Evolutionary conservation across 2,113 vertebrate species (phyloP).

Genomic region (Labeo catla): DNA sequence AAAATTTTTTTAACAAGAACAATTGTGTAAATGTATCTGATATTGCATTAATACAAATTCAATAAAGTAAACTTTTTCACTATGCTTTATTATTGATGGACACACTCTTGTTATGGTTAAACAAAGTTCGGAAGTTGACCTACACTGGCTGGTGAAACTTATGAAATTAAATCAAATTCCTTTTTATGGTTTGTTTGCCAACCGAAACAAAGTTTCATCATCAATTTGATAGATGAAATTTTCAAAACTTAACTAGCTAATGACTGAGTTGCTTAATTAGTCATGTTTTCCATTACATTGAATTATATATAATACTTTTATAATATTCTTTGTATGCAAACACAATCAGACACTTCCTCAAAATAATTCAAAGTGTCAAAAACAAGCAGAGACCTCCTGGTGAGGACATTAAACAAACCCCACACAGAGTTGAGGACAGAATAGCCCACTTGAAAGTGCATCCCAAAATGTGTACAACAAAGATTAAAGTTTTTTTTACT

Average conservation of each 20-base stretch:
- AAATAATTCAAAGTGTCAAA: background rate
- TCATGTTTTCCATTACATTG: background rate
- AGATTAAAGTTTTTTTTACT: background rate
- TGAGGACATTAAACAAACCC: background rate
- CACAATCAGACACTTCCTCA: conserved; percentile 15
- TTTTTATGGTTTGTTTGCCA: background rate
- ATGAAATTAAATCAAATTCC: background rate
- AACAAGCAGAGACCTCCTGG: background rate
- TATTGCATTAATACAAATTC: background rate
- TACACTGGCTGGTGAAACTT: background rate
- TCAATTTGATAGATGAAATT: background rate
- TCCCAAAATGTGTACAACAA: background rate
- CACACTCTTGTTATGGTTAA: background rate
- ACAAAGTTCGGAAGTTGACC: background rate
- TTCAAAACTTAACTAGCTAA: background rate
- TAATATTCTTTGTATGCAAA: background rate
- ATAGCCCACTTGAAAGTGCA: background rate
- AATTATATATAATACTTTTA: background rate
- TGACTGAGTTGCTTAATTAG: background rate
- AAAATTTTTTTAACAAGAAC: background rate
- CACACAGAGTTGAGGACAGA: background rate
- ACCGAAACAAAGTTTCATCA: background rate
- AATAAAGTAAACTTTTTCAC: background rate
- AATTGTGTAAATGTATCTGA: background rate
- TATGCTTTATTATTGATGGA: background rate